phyloP scores from a whole-genome alignment of 2,797 vertebrate species.

The Oophaga sylvatica region DNA sequence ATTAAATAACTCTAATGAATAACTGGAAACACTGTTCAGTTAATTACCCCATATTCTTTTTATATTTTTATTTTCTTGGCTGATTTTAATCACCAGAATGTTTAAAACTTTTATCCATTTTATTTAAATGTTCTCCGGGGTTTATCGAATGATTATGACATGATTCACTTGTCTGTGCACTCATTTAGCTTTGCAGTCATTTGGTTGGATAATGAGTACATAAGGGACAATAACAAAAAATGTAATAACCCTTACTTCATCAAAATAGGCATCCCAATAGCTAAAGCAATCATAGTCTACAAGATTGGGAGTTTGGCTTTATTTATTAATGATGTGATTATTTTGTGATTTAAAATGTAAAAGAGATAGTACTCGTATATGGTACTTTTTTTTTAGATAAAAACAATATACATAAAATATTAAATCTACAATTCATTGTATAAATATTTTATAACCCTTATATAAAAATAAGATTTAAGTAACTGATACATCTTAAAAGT shows the following conservation, averaged over 20 bases:
- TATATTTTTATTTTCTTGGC: conserved; percentile 4
- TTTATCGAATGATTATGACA: conserved; percentile 48
- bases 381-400: neutral
- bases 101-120: conserved; percentile 27
- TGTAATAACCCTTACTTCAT: conserved; percentile 15
- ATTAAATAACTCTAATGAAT: neutral
- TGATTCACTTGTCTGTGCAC: conserved; percentile 18
- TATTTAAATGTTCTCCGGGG: conserved; percentile 4
- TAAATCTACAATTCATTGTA: neutral
- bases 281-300: neutral
- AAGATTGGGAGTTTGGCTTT: neutral
- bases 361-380: neutral
- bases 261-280: conserved; percentile 15
- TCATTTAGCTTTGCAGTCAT: conserved; percentile 39
- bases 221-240: conserved; percentile 45
- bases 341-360: neutral
- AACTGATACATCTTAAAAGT: neutral
- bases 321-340: conserved; percentile 14
- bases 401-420: neutral
- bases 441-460: neutral
- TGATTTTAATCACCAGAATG: conserved; percentile 2
- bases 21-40: conserved; percentile 1
- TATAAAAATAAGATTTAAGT: neutral
- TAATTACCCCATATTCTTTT: conserved; percentile 1
- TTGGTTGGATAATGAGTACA: conserved; percentile 43